Percentiles rank a stretch among this genome's conserved stretches.
Evolutionary conservation across 2,113 vertebrate species (phyloP).

Genomic region (Oryzias curvinotus): DNA sequence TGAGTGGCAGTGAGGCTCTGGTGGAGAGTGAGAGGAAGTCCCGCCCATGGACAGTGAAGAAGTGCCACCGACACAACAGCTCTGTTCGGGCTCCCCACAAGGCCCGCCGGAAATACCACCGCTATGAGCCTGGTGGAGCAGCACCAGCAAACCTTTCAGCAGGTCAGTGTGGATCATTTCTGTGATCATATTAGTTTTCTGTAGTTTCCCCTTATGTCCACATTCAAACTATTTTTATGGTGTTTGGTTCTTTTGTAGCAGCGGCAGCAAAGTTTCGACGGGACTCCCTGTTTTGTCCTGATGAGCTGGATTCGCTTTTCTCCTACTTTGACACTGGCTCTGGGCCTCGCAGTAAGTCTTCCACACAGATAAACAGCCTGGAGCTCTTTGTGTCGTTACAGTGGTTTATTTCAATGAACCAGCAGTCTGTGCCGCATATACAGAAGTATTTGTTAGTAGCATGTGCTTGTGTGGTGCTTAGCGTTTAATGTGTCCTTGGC

Average conservation of each 20-base stretch:
- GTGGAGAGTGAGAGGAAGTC: constrained; percentile 77
- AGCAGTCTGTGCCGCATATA: too few relatives aligned
- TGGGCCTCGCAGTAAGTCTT: constrained; percentile 75
- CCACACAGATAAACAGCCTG: not conserved
- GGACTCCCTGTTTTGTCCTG: constrained; percentile 96
- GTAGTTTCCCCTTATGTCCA: not conserved
- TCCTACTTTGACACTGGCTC: constrained; percentile 95
- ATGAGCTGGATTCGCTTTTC: constrained; percentile 97
- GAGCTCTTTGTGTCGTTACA: too few relatives aligned
- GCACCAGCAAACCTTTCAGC: constrained; percentile 82
- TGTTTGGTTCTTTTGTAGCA: constrained; percentile 64
- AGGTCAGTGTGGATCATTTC: constrained; percentile 69
- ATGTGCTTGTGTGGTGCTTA: constrained; percentile 16
- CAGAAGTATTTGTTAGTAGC: not conserved
- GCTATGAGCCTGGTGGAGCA: constrained; percentile 77
- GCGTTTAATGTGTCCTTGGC: constrained; percentile 77
- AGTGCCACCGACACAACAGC: constrained; percentile 84
- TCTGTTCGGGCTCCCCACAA: constrained; percentile 73
- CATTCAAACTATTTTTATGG: constrained; percentile 5
- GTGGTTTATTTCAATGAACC: too few relatives aligned
- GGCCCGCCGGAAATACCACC: constrained; percentile 80
- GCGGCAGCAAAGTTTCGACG: constrained; percentile 91
- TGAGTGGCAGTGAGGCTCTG: constrained; percentile 72
- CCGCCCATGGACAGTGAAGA: constrained; percentile 84
- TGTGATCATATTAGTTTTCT: not conserved